Base-by-base conservation (phyloP, 2,888 invertebrate genomes). In the Drosophila atripex region DNA sequence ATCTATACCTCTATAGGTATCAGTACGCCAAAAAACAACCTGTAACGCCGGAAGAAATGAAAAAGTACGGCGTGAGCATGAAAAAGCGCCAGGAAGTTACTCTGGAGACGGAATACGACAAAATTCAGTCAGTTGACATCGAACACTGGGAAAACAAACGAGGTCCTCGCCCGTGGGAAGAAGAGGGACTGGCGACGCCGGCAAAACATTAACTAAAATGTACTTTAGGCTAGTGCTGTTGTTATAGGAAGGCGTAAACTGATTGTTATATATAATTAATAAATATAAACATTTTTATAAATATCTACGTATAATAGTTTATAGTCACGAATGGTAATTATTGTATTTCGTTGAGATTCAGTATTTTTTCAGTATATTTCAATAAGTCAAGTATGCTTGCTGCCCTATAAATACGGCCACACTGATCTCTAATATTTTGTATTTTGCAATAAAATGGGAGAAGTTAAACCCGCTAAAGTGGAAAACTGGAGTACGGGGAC, bases 151-250 rank as follows among this genome's bases (percentile, higher is more conserved):
- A 96, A 88, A 97, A 97, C 88, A 94, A 95, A 75, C 92, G 97
- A 79, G 97, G 97, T 0, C 96, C 97, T 5, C 92, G 97, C 56
- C 97, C 97, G 0, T 97, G 97, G 97, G 97, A 97, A 88, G 93
- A 94, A 73, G 72, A 73, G 23, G 73, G 46, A 0, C 18, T 49
- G 23, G 0, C 60, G 4, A 1, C 39, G 5, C 5, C 65, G 1
- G 57, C 73, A 11, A 83, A 71, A 25, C 68, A 73, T 25, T 80
- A 75, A 53, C 7, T 45, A 4, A 38, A 12, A 11, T 61, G 45
- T 68, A 58, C 53, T 49, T 18, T 61, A 59, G 53, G 23, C 30
- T 7, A 43, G 49, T 50, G 43, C 5, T 39, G 45, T 55, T 32
- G 32, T 50, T 68, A 16, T 57, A 51, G 51, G 28, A 32, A 50